Evolutionary conservation across 2,888 invertebrate species (phyloP).

Genomic region (Coremacera marginata): DNA sequence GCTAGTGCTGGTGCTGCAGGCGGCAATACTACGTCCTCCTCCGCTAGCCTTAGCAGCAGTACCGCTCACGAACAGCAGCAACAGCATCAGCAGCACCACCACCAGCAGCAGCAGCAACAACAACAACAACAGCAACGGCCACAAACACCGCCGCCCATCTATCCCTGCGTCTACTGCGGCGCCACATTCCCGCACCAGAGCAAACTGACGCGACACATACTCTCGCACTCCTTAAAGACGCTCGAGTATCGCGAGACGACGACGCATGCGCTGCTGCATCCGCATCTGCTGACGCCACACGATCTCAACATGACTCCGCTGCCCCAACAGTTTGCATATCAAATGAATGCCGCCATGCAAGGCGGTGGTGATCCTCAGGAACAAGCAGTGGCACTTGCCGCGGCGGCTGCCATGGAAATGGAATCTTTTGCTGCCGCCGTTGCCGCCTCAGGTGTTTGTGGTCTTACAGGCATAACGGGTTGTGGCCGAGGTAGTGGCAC

Average conservation of each 20-base stretch:
- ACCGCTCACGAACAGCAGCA: slow-evolving; percentile 18
- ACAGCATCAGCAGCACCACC: slow-evolving; percentile 16
- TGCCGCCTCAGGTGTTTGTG: slow-evolving; percentile 58
- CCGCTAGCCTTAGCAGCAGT: slow-evolving; percentile 39
- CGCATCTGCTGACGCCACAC: slow-evolving; percentile 57
- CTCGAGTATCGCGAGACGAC: slow-evolving; percentile 84
- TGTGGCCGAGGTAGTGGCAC: slow-evolving; percentile 54
- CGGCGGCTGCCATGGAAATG: slow-evolving; percentile 63
- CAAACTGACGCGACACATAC: slow-evolving; percentile 90
- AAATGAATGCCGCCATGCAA: slow-evolving; percentile 66
- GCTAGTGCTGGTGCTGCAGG: slow-evolving; percentile 38
- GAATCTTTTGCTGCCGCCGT: slow-evolving; percentile 56
- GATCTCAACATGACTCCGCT: slow-evolving; percentile 64
- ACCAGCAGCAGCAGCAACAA: slow-evolving; percentile 15
- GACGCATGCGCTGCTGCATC: slow-evolving; percentile 72
- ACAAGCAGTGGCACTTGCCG: slow-evolving; percentile 63
- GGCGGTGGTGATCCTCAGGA: slow-evolving; percentile 63
- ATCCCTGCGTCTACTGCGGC: slow-evolving; percentile 91
- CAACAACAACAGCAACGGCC: slow-evolving; percentile 47
- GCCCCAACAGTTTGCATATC: slow-evolving; percentile 68
- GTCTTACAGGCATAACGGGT: slow-evolving; percentile 54
- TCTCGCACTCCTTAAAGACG: slow-evolving; percentile 89
- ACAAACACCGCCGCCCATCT: slow-evolving; percentile 70
- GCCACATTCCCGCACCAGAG: slow-evolving; percentile 90
- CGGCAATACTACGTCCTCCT: slow-evolving; percentile 45